phyloP scores from a whole-genome alignment of 2,888 invertebrate genomes.

The Apodemia duryi region DNA sequence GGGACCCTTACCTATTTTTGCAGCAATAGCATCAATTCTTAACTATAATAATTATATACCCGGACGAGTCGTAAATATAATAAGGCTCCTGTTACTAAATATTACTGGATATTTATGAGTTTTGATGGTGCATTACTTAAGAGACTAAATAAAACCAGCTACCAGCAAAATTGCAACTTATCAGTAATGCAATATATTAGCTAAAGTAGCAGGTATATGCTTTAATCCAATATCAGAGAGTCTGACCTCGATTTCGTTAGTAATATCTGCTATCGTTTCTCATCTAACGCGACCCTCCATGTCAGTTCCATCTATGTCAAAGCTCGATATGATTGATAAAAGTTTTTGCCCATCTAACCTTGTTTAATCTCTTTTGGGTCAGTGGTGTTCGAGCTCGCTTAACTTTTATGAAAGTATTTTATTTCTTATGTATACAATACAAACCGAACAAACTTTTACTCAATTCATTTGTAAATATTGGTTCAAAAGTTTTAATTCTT shows the following conservation, averaged over 20 bases:
- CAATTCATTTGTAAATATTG: not conserved
- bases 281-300: constrained; percentile 6
- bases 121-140: too few relatives aligned
- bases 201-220: not conserved
- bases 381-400: not conserved
- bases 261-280: constrained; percentile 1
- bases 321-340: constrained; percentile 18
- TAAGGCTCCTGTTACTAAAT: too few relatives aligned
- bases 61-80: too few relatives aligned
- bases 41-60: too few relatives aligned
- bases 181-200: not conserved
- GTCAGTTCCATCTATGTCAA: constrained; percentile 2
- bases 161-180: not conserved
- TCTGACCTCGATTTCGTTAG: not conserved
- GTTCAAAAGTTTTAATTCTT: not conserved
- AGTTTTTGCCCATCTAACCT: constrained; percentile 13
- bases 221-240: constrained; percentile 6
- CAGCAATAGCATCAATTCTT: too few relatives aligned
- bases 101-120: too few relatives aligned
- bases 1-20: too few relatives aligned
- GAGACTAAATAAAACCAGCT: not conserved
- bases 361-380: constrained; percentile 11
- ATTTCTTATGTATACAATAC: not conserved
- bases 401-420: not conserved
- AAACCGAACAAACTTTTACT: not conserved